A percentile compares a stretch with the other conserved stretches of the same genome.
Evolutionary conservation across 2,113 vertebrate species (phyloP).

Genomic region (Ginglymostoma cirratum): DNA sequence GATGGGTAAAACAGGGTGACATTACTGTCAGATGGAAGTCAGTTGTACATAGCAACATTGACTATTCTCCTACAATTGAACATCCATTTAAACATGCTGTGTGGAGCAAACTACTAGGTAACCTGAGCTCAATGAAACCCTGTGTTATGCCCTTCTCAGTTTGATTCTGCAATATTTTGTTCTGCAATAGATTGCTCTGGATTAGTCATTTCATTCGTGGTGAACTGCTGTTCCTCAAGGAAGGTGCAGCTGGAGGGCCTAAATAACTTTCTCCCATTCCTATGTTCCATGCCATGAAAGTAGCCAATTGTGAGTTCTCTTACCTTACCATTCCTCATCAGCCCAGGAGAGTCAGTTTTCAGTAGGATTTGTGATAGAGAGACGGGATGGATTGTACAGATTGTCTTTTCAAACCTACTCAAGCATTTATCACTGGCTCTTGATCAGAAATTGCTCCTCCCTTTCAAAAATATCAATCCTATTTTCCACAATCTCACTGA

Average conservation of each 20-base stretch:
- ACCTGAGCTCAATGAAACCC: background rate
- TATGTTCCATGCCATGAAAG: background rate
- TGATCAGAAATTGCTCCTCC: background rate
- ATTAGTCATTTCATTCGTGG: background rate
- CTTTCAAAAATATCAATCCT: background rate
- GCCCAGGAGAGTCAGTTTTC: background rate
- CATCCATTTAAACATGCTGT: background rate
- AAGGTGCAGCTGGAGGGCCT: background rate
- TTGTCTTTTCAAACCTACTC: background rate
- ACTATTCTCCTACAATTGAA: background rate
- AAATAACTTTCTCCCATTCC: too few relatives aligned
- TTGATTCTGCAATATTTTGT: background rate
- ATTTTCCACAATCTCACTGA: background rate
- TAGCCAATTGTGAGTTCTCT: background rate
- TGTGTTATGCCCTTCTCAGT: background rate
- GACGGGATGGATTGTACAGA: background rate
- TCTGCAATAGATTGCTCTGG: background rate
- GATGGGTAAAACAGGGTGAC: background rate
- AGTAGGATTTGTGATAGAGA: background rate
- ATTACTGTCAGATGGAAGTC: background rate
- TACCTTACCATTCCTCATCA: background rate
- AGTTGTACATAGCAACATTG: background rate
- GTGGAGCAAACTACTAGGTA: background rate
- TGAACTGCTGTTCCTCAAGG: background rate
- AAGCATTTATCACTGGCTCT: background rate